phyloP scores from a whole-genome alignment of 1,140 invertebrate species.

The Drosophila guanche region DNA sequence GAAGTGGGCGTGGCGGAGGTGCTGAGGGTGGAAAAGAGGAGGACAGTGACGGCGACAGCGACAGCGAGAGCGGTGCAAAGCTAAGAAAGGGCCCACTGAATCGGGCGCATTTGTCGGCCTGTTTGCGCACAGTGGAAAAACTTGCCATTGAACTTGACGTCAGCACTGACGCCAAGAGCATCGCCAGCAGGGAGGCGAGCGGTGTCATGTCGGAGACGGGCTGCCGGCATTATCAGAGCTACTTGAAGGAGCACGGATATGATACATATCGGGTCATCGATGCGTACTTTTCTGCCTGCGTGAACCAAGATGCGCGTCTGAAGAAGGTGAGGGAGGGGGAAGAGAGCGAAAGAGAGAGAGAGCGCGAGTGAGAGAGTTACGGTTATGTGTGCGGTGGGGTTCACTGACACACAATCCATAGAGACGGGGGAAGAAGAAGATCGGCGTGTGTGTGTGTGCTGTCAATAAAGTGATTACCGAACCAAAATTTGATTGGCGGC shows the following conservation, averaged over 20 bases:
- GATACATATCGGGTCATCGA: slow-evolving; percentile 88
- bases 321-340: slow-evolving; percentile 86
- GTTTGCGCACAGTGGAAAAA: slow-evolving; percentile 69
- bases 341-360: not conserved
- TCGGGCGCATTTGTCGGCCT: slow-evolving; percentile 51
- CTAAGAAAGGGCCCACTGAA: slow-evolving; percentile 67
- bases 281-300: slow-evolving; percentile 90
- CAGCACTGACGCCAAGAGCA: slow-evolving; percentile 20
- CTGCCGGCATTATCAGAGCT: slow-evolving; percentile 81
- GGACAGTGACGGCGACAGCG: slow-evolving; percentile 7
- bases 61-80: slow-evolving; percentile 31
- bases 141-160: slow-evolving; percentile 60
- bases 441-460: no score
- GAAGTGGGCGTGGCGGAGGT: slow-evolving; percentile 42
- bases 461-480: no score
- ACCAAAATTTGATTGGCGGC: no score
- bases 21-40: slow-evolving; percentile 25
- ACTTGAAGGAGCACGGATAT: slow-evolving; percentile 84
- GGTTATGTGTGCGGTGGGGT: not conserved
- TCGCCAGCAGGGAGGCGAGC: slow-evolving; percentile 10
- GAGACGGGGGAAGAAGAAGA: not conserved
- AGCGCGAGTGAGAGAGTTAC: slow-evolving; percentile 27
- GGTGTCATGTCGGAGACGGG: slow-evolving; percentile 83
- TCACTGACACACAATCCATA: slow-evolving; percentile 14
- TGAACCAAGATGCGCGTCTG: slow-evolving; percentile 88